Evolutionary conservation across 2,797 vertebrate genomes (phyloP).

Genomic region (Cyclopterus lumpus): DNA sequence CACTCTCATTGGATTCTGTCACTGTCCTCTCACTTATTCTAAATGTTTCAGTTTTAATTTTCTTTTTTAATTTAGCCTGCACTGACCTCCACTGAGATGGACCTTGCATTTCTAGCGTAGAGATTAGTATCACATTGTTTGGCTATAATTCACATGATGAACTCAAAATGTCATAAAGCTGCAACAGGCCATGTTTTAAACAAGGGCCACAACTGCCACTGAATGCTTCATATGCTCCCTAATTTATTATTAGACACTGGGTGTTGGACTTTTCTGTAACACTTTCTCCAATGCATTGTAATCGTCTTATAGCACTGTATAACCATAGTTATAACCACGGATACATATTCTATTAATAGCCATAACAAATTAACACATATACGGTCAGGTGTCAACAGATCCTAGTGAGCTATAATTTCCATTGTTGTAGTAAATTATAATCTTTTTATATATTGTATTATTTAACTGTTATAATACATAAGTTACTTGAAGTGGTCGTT

Average conservation of each 20-base stretch:
- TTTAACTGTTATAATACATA: not conserved
- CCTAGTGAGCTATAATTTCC: not conserved
- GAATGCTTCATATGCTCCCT: not conserved
- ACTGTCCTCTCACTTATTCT: not conserved
- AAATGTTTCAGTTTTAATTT: not conserved
- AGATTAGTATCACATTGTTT: not conserved
- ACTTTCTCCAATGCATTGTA: not conserved
- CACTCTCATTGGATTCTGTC: not conserved
- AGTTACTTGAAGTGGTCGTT: not conserved
- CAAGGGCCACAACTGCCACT: not conserved
- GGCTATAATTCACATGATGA: not conserved
- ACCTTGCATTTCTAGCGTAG: not conserved
- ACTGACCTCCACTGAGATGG: no score
- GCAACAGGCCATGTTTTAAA: not conserved
- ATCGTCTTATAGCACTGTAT: not conserved
- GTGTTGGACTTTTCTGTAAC: not conserved
- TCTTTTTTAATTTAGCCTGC: no score
- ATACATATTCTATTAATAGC: not conserved
- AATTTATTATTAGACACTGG: not conserved
- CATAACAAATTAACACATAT: not conserved
- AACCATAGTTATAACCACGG: not conserved
- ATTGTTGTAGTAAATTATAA: not conserved
- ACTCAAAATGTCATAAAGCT: slow-evolving; percentile 2
- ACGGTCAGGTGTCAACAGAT: not conserved
- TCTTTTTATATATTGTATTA: not conserved